Evolutionary conservation across 2,113 vertebrate genomes (phyloP).

Genomic region (Regulus satrapa): DNA sequence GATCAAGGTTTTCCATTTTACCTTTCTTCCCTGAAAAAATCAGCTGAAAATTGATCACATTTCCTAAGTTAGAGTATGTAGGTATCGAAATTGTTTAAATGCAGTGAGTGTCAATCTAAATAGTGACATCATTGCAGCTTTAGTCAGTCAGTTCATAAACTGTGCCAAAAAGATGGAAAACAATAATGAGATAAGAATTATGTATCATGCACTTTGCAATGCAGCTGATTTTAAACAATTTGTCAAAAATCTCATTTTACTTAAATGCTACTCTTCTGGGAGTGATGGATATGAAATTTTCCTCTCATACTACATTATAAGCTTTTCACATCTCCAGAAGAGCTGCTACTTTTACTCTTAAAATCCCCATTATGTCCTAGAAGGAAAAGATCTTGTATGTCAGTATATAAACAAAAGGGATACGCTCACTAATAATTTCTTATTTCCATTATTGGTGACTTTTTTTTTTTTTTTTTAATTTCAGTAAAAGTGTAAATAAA

Average conservation of each 20-base stretch:
- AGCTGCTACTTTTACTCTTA: not conserved
- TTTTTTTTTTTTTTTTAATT: not conserved
- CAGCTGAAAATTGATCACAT: not conserved
- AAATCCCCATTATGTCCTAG: not conserved
- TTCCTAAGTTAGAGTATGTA: not conserved
- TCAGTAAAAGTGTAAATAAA: conserved; percentile 23
- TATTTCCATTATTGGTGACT: not conserved
- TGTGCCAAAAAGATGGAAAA: not conserved
- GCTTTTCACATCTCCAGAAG: not conserved
- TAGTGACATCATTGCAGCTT: not conserved
- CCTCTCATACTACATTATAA: not conserved
- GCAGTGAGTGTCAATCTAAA: not conserved
- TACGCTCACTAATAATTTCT: not conserved
- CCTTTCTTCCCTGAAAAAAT: not conserved
- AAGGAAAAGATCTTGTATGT: not conserved
- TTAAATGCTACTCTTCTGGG: conserved; percentile 4
- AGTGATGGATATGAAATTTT: not conserved
- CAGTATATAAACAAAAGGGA: not conserved
- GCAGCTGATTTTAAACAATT: not conserved
- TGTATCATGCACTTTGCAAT: not conserved
- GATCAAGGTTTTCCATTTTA: not conserved
- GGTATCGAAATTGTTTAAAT: not conserved
- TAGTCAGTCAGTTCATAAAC: not conserved
- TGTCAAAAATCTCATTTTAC: not conserved
- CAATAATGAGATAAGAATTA: not conserved